Percentiles rank a stretch among this genome's conserved stretches.
Conservation (phyloP, 2,888 invertebrate species). For the Troides helena region DNA sequence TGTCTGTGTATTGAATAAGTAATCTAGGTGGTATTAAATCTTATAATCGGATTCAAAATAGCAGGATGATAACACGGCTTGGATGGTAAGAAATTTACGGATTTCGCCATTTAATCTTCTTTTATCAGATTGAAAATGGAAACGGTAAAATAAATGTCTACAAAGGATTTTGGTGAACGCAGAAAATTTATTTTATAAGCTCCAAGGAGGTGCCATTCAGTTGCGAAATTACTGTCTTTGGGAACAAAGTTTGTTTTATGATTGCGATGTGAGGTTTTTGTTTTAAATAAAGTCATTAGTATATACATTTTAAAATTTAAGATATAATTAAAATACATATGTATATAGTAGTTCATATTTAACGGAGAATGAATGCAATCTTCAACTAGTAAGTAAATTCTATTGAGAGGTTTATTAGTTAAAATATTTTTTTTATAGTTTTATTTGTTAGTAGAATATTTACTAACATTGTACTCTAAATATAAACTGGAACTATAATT, state of each 20-base stretch:
- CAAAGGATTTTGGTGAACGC: conserved; percentile 27
- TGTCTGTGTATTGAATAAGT: background rate
- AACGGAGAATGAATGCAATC: background rate
- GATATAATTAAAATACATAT: too few relatives aligned
- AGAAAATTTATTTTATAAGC: conserved; percentile 29
- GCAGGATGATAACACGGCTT: conserved; percentile 19
- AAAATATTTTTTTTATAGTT: too few relatives aligned
- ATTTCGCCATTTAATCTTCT: conserved; percentile 28
- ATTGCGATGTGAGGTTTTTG: conserved; percentile 10
- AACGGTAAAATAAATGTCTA: conserved; percentile 26
- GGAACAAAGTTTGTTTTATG: conserved; percentile 22
- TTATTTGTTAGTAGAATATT: too few relatives aligned
- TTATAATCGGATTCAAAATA: conserved; percentile 24
- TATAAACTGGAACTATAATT: conserved; percentile 4
- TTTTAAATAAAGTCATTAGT: conserved; percentile 1
- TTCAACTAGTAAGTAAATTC: too few relatives aligned
- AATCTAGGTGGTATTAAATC: conserved; percentile 10
- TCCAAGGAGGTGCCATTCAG: conserved; percentile 20
- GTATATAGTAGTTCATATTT: background rate
- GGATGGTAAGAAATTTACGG: conserved; percentile 24
- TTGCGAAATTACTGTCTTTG: conserved; percentile 25
- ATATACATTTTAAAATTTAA: background rate
- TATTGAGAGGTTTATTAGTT: too few relatives aligned
- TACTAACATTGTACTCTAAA: background rate
- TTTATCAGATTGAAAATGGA: conserved; percentile 29